phyloP scores from a whole-genome alignment of 1,140 invertebrate species.

The Heliconius eleuchia region DNA sequence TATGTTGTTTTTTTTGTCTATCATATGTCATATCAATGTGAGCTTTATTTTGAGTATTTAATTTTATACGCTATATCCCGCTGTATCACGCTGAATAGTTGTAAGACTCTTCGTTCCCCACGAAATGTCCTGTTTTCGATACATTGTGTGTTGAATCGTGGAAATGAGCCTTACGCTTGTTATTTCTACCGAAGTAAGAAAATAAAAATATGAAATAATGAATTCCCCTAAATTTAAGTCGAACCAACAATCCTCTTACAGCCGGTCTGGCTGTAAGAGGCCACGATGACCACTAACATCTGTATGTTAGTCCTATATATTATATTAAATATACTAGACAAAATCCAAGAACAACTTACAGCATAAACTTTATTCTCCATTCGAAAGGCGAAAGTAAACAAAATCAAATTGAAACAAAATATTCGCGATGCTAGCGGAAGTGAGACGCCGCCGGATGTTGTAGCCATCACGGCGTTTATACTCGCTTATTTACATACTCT shows the following conservation, averaged over 20 bases:
- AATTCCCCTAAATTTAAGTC: too few relatives aligned
- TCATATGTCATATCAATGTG: background rate
- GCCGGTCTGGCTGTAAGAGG: too few relatives aligned
- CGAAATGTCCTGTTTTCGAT: too few relatives aligned
- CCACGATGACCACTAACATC: background rate
- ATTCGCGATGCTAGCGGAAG: slow-evolving; percentile 27
- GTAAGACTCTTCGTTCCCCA: too few relatives aligned
- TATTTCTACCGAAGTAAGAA: too few relatives aligned
- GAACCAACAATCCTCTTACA: too few relatives aligned
- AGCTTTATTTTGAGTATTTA: background rate
- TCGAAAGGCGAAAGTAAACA: slow-evolving; percentile 1
- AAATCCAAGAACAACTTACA: background rate
- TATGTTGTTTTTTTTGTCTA: background rate
- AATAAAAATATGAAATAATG: too few relatives aligned
- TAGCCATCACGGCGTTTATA: slow-evolving; percentile 30
- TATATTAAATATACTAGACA: background rate
- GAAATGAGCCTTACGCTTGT: too few relatives aligned
- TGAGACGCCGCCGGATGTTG: slow-evolving; percentile 36
- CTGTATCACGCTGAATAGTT: too few relatives aligned
- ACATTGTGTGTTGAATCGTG: too few relatives aligned
- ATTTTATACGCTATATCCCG: background rate
- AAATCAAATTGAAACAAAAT: slow-evolving; percentile 23
- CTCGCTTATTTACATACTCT: background rate
- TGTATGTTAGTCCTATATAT: background rate
- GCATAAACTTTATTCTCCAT: background rate